Evolutionary conservation across 2,888 invertebrate genomes (phyloP).

Genomic region (Spodoptera exigua): DNA sequence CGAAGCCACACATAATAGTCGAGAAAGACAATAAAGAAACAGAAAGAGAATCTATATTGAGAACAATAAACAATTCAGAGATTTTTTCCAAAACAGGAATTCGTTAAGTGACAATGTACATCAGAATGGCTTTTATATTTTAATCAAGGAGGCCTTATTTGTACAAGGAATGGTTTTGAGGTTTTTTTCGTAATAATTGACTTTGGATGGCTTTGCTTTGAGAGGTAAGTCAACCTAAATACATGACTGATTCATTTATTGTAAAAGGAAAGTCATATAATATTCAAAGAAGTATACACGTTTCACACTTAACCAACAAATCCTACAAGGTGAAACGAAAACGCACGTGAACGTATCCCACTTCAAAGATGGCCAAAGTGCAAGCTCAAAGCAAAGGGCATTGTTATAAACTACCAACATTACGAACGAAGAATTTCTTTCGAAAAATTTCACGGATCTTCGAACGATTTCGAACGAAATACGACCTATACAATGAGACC

Average conservation of each 20-base stretch:
- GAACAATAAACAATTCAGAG: neutral
- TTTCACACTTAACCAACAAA: too few species aligned
- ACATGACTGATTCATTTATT: neutral
- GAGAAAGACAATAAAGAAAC: constrained; percentile 2
- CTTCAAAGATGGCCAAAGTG: neutral
- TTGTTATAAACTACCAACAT: constrained; percentile 37
- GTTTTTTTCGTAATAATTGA: neutral
- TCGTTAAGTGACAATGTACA: neutral
- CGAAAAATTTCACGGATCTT: constrained; percentile 57
- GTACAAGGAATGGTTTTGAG: neutral
- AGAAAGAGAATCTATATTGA: neutral
- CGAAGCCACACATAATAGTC: neutral
- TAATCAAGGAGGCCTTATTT: constrained; percentile 1
- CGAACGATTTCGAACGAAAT: constrained; percentile 40
- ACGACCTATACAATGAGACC: constrained; percentile 44
- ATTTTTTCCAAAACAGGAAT: constrained; percentile 1
- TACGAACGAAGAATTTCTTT: constrained; percentile 36
- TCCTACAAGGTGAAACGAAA: neutral
- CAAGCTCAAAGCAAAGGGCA: constrained; percentile 4
- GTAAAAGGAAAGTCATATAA: neutral
- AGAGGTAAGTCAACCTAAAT: neutral
- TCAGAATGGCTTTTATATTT: neutral
- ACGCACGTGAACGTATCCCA: neutral
- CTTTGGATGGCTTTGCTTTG: too few species aligned
- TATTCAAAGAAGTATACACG: neutral